A percentile compares a stretch with the other conserved stretches of the same genome.
These are phyloP conservation scores for Trididemnum nubilum DNA, from an alignment of 23 tunicate genomes.

Conservation along the genomic window DNA sequence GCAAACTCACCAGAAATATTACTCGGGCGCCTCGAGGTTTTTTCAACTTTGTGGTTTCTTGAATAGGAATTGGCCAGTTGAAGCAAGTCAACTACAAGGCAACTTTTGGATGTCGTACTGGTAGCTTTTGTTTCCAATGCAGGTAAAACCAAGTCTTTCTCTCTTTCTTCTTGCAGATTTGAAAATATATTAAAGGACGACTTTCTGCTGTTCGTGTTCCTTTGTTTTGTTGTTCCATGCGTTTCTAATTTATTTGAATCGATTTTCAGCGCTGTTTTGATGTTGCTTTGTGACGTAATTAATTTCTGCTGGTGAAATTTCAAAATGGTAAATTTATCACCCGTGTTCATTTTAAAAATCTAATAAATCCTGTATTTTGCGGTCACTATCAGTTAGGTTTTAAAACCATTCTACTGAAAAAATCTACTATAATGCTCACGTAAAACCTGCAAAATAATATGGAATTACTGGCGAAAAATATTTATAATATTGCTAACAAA, in stretches of 20 bases:
- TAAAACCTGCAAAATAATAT: too few relatives aligned
- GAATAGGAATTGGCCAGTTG: conserved; percentile 25
- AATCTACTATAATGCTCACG: too few relatives aligned
- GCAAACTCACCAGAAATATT: background rate
- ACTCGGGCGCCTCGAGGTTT: background rate
- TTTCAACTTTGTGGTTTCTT: background rate
- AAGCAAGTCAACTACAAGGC: conserved; percentile 13
- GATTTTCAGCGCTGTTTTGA: background rate
- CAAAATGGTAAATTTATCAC: background rate
- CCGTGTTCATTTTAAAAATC: too few relatives aligned
- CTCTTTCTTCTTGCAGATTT: background rate
- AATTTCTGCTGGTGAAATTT: background rate
- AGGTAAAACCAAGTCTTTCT: conserved; percentile 6
- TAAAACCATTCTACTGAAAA: too few relatives aligned
- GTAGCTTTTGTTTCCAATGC: background rate
- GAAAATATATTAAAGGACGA: conserved; percentile 16
- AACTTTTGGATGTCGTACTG: background rate
- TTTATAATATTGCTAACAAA: too few relatives aligned
- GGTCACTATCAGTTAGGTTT: too few relatives aligned
- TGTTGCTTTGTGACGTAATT: background rate
- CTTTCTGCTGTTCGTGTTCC: background rate
- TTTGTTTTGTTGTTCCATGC: background rate
- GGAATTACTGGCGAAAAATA: too few relatives aligned
- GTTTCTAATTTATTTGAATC: background rate
- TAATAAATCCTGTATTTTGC: too few relatives aligned